Evolutionary conservation across 2,888 invertebrate genomes (phyloP).

Genomic region (Glyphotaelius pellucidus): DNA sequence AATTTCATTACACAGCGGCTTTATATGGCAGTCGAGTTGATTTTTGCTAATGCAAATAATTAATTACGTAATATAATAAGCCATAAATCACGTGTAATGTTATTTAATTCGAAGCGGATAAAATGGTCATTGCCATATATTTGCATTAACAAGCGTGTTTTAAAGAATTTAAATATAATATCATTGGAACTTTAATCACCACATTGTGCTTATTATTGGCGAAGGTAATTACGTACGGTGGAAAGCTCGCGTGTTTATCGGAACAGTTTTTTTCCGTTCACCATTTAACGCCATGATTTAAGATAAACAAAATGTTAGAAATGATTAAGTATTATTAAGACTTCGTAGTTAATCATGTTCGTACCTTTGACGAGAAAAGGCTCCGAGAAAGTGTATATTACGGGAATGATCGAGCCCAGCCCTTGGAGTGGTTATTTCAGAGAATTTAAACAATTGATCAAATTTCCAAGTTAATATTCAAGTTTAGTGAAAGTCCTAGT

Average conservation of each 20-base stretch:
- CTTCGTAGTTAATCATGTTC: background rate
- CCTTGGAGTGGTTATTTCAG: too few relatives aligned
- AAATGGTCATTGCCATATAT: background rate
- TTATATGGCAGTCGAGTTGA: background rate
- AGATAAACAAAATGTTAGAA: background rate
- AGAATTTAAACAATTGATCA: too few relatives aligned
- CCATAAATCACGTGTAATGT: background rate
- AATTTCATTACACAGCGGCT: background rate
- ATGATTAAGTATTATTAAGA: background rate
- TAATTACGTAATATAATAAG: background rate
- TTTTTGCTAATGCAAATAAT: too few relatives aligned
- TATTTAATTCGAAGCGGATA: too few relatives aligned
- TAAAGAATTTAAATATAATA: background rate
- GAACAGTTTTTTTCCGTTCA: background rate
- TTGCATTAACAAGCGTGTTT: background rate
- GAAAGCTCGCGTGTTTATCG: background rate
- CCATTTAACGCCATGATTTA: background rate
- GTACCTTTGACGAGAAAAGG: background rate
- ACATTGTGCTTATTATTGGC: background rate
- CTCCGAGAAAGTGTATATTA: background rate
- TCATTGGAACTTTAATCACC: background rate
- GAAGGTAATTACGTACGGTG: background rate
- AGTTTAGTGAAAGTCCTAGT: too few relatives aligned
- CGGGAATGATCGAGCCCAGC: too few relatives aligned
- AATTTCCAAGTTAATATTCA: too few relatives aligned